Conservation (phyloP, 1,140 invertebrate species). For the Portunus trituberculatus region DNA sequence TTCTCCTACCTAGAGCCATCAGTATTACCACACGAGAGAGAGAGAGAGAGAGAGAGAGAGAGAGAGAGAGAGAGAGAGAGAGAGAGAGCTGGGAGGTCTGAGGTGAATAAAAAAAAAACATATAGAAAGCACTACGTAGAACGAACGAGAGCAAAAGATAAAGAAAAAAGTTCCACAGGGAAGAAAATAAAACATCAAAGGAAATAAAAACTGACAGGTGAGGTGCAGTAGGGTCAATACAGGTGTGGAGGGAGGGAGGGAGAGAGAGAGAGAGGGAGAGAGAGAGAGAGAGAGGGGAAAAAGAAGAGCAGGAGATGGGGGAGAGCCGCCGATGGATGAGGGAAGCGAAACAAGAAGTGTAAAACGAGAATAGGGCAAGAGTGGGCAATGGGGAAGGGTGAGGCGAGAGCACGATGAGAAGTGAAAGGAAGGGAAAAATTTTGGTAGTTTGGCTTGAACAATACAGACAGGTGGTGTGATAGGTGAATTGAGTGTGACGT, state of each 20-base stretch:
- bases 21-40: background rate
- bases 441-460: too few relatives aligned
- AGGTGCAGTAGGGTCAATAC: slow-evolving; percentile 12
- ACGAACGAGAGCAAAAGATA: background rate
- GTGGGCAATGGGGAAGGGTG: too few relatives aligned
- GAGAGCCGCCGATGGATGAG: too few relatives aligned
- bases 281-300: background rate
- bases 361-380: too few relatives aligned
- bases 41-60: slow-evolving; percentile 20
- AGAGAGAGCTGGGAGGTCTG: background rate
- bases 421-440: too few relatives aligned
- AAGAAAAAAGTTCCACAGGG: slow-evolving; percentile 8
- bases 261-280: background rate
- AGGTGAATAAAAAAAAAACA: background rate
- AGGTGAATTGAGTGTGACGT: too few relatives aligned
- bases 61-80: slow-evolving; percentile 20
- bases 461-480: too few relatives aligned
- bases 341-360: too few relatives aligned
- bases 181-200: slow-evolving; percentile 24
- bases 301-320: background rate
- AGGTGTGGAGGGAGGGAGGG: background rate
- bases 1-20: too few relatives aligned
- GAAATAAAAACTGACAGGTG: background rate
- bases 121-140: background rate
- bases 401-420: too few relatives aligned